Base-by-base conservation (phyloP, 1,140 invertebrate genomes). In the Ceratina japonica region DNA sequence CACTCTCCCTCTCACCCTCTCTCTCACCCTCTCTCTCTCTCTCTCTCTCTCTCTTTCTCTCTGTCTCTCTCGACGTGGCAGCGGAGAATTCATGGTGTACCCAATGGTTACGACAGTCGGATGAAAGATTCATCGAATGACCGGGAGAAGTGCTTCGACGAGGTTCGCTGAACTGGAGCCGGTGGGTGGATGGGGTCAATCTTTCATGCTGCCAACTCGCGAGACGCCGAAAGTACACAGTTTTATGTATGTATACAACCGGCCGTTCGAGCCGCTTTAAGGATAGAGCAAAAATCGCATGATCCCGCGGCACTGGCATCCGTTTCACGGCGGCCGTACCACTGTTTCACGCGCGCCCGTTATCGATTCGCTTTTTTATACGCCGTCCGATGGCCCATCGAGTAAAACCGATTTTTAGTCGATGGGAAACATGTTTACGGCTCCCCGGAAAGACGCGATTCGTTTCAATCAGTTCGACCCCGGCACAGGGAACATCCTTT, bases 71-170 rank as follows among this genome's bases (percentile, higher is more conserved):
- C 27, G 27, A 31, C 27, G 27, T 31, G 54, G 37, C 75, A 22
- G 49, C 63, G 68, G 66, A 64, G 37, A 58, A 84, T 78, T 72
- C 79, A 59, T 56, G 84, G 83, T 79, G 75, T 74, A 69, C 66
- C 65, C 72, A 78, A 44, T 44, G 37, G 85, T 86, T 86, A 86
- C 71, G 70, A 87, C 75, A 70, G 79, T 76, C 27, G 69, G 80
- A 86, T 86, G 86, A 87, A 87, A 85, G 86, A 87, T 87, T 87
- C 86, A 85, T 87, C 80, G 75, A 71, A 77, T 78, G 83, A 81
- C 78, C 83, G 65, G 72, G 70, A 44, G 71, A 83, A 87, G 78
- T 87, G 74, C 68, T 84, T 22, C 3, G 22, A 68, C 54, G 54
- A 56, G 54, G n/a, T 16, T n/a, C 54, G n/a, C 37, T 44, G 37